Evolutionary conservation across 2,888 invertebrate genomes (phyloP).

Genomic region (Gymnosoma rotundatum): DNA sequence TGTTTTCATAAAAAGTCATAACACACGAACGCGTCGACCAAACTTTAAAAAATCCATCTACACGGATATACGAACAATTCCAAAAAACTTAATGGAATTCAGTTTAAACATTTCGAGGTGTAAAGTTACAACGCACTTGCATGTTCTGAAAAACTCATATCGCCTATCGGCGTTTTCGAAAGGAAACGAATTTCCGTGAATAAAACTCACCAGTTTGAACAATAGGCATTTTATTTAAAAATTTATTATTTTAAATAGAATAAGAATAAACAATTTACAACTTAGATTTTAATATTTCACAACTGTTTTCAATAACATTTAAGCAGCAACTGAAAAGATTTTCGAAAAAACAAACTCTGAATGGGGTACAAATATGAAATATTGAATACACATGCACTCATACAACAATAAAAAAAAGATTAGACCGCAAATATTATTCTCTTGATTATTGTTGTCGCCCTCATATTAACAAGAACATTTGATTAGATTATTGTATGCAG

Average conservation of each 20-base stretch:
- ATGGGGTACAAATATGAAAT: too few species aligned
- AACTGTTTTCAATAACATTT: constrained; percentile 37
- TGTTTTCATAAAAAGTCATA: too few species aligned
- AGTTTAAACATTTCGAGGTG: too few species aligned
- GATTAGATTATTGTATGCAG: background rate
- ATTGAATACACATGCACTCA: background rate
- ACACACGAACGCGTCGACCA: too few species aligned
- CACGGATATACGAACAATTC: too few species aligned
- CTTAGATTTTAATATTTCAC: background rate
- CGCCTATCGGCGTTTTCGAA: too few species aligned
- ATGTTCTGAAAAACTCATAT: too few species aligned
- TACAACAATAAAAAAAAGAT: background rate
- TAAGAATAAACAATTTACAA: background rate
- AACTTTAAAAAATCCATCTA: too few species aligned
- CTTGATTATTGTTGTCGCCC: background rate
- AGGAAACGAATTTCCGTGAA: too few species aligned
- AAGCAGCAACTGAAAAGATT: constrained; percentile 43
- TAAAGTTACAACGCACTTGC: too few species aligned
- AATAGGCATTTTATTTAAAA: constrained; percentile 70
- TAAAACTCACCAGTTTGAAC: constrained; percentile 71
- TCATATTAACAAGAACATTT: background rate
- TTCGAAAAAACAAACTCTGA: background rate
- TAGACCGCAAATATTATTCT: background rate
- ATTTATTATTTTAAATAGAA: background rate
- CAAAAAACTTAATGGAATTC: too few species aligned